phyloP scores from a whole-genome alignment of 2,113 vertebrate species.

The Prunella himalayana region DNA sequence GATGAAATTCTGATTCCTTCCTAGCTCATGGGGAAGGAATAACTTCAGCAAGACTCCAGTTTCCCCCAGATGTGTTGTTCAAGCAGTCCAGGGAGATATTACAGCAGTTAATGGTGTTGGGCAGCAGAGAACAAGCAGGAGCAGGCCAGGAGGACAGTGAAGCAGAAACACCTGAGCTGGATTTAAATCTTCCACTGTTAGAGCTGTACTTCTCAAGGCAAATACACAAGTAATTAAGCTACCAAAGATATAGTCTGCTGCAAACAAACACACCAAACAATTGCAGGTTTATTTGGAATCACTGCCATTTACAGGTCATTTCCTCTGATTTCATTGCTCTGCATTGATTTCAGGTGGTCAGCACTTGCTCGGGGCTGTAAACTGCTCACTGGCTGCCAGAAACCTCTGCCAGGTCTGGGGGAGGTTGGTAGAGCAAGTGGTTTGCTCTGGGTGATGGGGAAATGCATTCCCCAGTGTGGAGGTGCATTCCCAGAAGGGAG shows the following conservation, averaged over 20 bases:
- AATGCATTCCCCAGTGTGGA: not conserved
- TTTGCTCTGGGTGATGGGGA: not conserved
- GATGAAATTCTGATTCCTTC: not conserved
- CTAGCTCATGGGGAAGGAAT: not conserved
- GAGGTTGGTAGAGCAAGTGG: not conserved
- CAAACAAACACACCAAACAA: not conserved
- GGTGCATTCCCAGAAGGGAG: no score
- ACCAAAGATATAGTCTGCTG: not conserved
- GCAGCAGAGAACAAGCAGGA: not conserved
- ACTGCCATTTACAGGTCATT: not conserved
- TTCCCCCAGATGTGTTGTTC: not conserved
- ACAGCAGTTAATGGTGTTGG: not conserved
- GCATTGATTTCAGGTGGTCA: not conserved
- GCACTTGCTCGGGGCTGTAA: not conserved
- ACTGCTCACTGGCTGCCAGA: not conserved
- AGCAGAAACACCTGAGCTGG: not conserved
- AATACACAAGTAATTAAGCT: not conserved
- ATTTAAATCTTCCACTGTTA: not conserved
- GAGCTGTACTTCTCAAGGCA: not conserved
- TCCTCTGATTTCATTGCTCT: not conserved
- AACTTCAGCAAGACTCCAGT: not conserved
- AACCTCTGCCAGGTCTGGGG: not conserved
- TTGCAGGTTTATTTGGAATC: not conserved
- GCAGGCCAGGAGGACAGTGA: not conserved
- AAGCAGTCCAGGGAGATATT: not conserved